Conservation (phyloP, 64 coral and sea anemone genomes). For the Dendrophyllia cribrosa region DNA sequence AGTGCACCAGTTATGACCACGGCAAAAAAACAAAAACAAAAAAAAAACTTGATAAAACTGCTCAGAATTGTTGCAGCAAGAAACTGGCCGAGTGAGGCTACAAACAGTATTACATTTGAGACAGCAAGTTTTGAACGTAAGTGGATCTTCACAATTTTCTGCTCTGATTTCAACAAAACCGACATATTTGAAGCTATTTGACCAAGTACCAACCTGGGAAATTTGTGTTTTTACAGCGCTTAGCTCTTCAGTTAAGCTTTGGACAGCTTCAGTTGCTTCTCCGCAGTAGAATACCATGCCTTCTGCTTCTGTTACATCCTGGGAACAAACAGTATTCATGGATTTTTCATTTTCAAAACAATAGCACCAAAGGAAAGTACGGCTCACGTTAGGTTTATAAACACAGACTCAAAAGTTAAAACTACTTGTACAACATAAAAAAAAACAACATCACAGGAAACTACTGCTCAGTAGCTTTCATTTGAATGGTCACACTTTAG, state of each 20-base stretch:
- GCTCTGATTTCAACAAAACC: background rate
- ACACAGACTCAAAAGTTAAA: background rate
- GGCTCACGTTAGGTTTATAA: background rate
- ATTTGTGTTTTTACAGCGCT: background rate
- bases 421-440: too few species aligned
- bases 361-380: background rate
- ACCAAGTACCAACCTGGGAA: background rate
- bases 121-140: too few species aligned
- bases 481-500: too few species aligned
- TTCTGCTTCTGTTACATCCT: conserved; percentile 67
- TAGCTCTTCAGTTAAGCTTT: conserved; percentile 44
- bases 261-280: conserved; percentile 35
- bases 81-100: too few species aligned
- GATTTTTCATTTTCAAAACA: too few species aligned
- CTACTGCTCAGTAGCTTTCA: too few species aligned
- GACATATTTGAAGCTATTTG: background rate
- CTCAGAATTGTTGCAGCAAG: too few species aligned
- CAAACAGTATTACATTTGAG: too few species aligned
- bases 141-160: background rate
- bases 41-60: too few species aligned
- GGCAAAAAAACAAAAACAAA: too few species aligned
- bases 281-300: conserved; percentile 51
- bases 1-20: too few species aligned
- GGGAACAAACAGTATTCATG: background rate
- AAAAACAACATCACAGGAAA: too few species aligned